phyloP scores from a whole-genome alignment of 2,888 invertebrate species.

The Cecidostiba fungosa region DNA sequence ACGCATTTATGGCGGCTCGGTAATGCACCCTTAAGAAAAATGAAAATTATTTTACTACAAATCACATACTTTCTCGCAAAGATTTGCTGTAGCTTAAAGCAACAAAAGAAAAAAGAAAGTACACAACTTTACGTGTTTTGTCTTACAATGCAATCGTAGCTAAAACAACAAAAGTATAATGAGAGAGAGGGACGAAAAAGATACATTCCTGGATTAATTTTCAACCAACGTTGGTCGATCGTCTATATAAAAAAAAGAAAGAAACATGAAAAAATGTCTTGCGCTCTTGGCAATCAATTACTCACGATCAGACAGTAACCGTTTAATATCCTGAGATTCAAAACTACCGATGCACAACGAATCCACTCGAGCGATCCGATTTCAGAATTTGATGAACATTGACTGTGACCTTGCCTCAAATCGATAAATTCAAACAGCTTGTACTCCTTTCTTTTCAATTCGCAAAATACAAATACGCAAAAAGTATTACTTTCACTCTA shows the following conservation, averaged over 20 bases:
- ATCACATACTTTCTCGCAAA: conserved; percentile 38
- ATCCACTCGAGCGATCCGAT: conserved; percentile 36
- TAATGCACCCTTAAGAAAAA: neutral
- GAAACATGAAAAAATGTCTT: conserved; percentile 6
- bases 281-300: conserved; percentile 36
- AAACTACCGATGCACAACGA: conserved; percentile 34
- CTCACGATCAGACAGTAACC: conserved; percentile 35
- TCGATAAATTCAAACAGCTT: neutral
- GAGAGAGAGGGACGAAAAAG: neutral
- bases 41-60: neutral
- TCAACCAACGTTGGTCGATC: conserved; percentile 21
- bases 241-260: conserved; percentile 20
- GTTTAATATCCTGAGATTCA: conserved; percentile 60
- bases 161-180: neutral
- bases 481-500: neutral
- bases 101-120: neutral
- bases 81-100: conserved; percentile 6
- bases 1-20: neutral
- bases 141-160: neutral
- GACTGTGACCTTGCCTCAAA: neutral
- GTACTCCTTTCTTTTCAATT: neutral
- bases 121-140: neutral
- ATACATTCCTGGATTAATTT: neutral
- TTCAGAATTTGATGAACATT: neutral
- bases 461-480: too few species aligned